Percentiles rank a stretch among this genome's conserved stretches.
phyloP scores from a whole-genome alignment of 2,888 invertebrate species.

The Andrena marginata region DNA sequence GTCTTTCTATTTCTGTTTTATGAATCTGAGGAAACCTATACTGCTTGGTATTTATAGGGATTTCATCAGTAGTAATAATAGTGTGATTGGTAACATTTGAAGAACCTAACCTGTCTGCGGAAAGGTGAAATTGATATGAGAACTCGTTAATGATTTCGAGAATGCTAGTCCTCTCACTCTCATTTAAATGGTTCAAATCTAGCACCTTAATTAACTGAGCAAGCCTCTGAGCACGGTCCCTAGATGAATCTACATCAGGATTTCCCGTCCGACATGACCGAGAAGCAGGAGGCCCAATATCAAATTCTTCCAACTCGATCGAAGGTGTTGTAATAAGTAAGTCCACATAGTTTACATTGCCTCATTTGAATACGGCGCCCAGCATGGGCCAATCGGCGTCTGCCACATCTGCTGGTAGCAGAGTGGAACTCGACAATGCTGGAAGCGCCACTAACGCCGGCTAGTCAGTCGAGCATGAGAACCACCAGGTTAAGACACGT shows the following conservation, averaged over 20 bases:
- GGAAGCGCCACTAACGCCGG: too few relatives aligned
- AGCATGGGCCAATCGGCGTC: too few relatives aligned
- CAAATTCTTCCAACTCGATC: neutral
- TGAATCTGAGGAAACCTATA: too few relatives aligned
- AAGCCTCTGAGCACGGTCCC: neutral
- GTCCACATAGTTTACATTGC: too few relatives aligned
- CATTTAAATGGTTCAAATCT: neutral
- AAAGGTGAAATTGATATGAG: neutral
- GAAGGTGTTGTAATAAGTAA: too few relatives aligned
- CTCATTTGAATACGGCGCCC: too few relatives aligned
- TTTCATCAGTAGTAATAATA: neutral
- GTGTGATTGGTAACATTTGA: neutral
- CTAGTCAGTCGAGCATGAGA: too few relatives aligned
- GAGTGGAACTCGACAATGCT: too few relatives aligned
- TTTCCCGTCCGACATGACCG: neutral
- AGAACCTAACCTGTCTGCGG: neutral
- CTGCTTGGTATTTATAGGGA: neutral
- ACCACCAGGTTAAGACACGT: too few relatives aligned
- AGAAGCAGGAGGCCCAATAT: neutral
- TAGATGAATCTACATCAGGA: neutral
- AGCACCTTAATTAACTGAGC: neutral
- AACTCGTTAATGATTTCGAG: neutral
- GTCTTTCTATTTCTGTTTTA: too few relatives aligned
- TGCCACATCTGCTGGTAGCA: too few relatives aligned
- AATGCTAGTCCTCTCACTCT: neutral